Conservation (phyloP, 2,797 vertebrate species). For the Mareca strepera region DNA sequence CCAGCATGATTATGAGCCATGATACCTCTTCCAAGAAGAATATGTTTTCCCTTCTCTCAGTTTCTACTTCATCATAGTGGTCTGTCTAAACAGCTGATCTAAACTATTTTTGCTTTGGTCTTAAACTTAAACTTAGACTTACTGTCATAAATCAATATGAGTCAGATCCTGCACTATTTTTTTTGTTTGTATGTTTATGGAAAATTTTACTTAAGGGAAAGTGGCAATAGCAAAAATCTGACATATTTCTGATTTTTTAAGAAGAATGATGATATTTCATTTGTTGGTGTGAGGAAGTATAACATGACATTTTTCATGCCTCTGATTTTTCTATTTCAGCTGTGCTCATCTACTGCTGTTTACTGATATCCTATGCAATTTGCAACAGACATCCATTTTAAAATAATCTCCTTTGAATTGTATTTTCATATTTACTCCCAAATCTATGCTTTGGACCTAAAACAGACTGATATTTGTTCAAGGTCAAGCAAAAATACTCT, state of each 20-base stretch:
- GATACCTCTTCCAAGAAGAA: neutral
- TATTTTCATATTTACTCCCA: neutral
- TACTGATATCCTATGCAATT: neutral
- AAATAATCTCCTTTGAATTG: constrained; percentile 12
- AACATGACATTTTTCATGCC: neutral
- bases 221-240: neutral
- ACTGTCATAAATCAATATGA: neutral
- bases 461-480: neutral
- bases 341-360: neutral
- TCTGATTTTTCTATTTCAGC: neutral
- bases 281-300: neutral
- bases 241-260: neutral
- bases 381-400: neutral
- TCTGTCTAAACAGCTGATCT: neutral
- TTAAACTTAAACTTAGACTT: neutral
- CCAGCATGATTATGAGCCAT: neutral
- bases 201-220: neutral
- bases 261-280: neutral
- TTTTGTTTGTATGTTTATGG: neutral
- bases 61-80: neutral
- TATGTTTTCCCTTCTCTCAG: neutral
- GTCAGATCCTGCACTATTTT: neutral
- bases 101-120: neutral
- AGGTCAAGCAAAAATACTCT: neutral
- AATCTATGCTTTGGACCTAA: neutral